Base-by-base conservation (phyloP, 2,888 invertebrate genomes). In the Nebria brevicollis region DNA sequence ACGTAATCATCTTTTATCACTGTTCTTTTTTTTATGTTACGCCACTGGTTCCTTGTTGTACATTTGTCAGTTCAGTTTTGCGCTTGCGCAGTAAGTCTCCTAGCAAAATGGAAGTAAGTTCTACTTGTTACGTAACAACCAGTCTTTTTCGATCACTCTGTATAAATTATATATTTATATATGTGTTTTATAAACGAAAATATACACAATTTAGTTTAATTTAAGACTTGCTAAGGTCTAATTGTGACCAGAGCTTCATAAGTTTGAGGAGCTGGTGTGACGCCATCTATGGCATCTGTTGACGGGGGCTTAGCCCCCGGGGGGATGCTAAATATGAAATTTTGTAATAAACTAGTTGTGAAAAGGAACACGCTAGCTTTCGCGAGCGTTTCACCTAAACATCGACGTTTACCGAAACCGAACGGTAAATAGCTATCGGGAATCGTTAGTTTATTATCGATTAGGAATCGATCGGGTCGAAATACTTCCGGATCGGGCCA, bases 331-430 rank as follows among this genome's bases (percentile, higher is more conserved):
- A 96, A 93, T 4, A 91, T 91, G 85, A 94, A 96, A 85, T 91
- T 92, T 88, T 96, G 96, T 84, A 96, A 89, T 84, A 96, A 89
- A 0, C 93, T 91, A 0, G 95, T 92, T 0, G 93, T 93, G 85
- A 96, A 94, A 54, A 95, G 87, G 86, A 96, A 96, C 76, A 96
- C 91, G 85, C 95, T 96, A 84, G 95, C 94, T 85, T 93, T 93
- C 0, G 94, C 94, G 83, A 96, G 88, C 0, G 93, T 91, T 86
- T 96, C 96, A 0, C 96, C 96, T 92, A 96, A 92, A 86, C 96
- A 96, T 77, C 96, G 93, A 86, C 94, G 95, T 85, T 93, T 94
- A 0, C 95, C 94, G 77, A 93, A 89, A 15, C 96, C 95, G 85
- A 96, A 96, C 0, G 96, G 96, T 84, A 94, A 91, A 86, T 93